Evolutionary conservation across 2,113 vertebrate species (phyloP), one percentile per base, ranked within the genome.

Genomic region (Limnothrissa miodon): DNA sequence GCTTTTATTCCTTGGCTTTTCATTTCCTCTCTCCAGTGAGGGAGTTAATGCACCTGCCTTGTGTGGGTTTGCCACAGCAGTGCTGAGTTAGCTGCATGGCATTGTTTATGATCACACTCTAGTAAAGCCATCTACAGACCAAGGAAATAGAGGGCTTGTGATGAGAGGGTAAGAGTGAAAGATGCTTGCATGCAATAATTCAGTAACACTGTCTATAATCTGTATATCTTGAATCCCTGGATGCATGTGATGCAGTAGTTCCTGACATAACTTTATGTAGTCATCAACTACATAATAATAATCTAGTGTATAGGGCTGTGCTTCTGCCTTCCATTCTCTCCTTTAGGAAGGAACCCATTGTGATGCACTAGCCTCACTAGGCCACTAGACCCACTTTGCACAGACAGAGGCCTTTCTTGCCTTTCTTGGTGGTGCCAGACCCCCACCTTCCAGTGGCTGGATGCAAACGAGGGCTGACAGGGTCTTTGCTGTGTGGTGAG

Each of bases 381-480:
- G 66, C 33, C 66, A 74, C 29, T n/a, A n/a, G n/a, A n/a, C n/a
- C n/a, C 33, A 33, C 36, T 15, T 74, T 74, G 66, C 66, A 1
- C 66, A 74, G 66, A 74, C 66, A 74, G 66, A 74, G 25, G 66
- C 66, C 66, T 74, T 74, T 74, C 66, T 74, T 33, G 25, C 59
- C 42, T 42, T 66, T 29, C 25, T 33, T 66, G 51, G 9, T 21
- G 4, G 29, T 66, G 59, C 59, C 25, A 66, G 59, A 29, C 48
- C 48, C 46, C 39, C 66, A 74, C 66, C 66, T 85, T 83, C 78
- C 85, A 81, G 81, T 86, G 80, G 45, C 51, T 70, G 86, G 88
- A 89, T 83, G 70, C 89, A 86, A 90, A 92, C 90, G 83, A 51
- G 33, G 48, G 36, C n/a, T 85, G 91, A 92, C 90, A 88, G 83